These are phyloP conservation scores for Amblyopsis hoosieri DNA, from an alignment of 2,797 vertebrate species.

Conservation along the genomic window DNA sequence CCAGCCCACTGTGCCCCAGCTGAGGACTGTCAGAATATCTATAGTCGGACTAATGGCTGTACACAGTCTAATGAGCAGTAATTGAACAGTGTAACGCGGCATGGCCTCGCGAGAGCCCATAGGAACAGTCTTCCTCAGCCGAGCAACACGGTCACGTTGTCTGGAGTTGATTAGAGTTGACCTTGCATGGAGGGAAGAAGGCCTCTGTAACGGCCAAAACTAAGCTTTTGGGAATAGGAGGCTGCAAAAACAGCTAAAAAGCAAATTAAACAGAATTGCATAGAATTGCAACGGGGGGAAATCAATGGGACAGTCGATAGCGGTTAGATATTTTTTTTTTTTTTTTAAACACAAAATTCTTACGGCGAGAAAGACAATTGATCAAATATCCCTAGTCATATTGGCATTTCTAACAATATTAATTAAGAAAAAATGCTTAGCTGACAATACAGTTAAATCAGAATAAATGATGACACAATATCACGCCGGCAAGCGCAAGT, in stretches of 20 bases:
- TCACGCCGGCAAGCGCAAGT: constrained; percentile 46
- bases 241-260: constrained; percentile 67
- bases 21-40: constrained; percentile 74
- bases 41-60: constrained; percentile 78
- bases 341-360: constrained; percentile 76
- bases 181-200: constrained; percentile 69
- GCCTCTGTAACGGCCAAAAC: constrained; percentile 74
- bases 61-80: constrained; percentile 81
- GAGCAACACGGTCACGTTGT: constrained; percentile 69
- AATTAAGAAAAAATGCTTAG: constrained; percentile 84
- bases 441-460: constrained; percentile 76
- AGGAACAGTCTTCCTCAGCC: constrained; percentile 59
- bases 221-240: constrained; percentile 68
- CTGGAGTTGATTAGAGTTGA: constrained; percentile 79
- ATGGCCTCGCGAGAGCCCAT: constrained; percentile 70
- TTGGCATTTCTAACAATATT: constrained; percentile 84
- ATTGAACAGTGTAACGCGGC: constrained; percentile 80
- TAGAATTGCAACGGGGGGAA: constrained; percentile 69
- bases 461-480: constrained; percentile 76
- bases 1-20: constrained; percentile 57
- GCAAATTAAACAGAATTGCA: constrained; percentile 72
- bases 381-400: constrained; percentile 74
- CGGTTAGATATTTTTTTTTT: constrained; percentile 72
- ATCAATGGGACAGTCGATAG: constrained; percentile 79
- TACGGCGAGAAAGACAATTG: constrained; percentile 79